phyloP scores from a whole-genome alignment of 2,113 vertebrate genomes.

The Anhinga rufa region DNA sequence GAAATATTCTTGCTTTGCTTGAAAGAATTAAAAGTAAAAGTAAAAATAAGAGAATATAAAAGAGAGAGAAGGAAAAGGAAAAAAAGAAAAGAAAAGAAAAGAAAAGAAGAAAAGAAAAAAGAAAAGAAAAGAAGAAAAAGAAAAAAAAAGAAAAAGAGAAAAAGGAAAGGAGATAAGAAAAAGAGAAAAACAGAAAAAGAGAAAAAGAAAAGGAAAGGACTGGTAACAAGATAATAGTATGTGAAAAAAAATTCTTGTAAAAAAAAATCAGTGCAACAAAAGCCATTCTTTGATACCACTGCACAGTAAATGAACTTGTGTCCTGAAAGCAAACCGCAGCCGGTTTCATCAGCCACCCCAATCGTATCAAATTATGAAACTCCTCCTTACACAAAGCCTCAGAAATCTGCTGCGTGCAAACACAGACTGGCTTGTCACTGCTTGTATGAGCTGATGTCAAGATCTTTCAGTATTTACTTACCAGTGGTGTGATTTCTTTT shows the following conservation, averaged over 20 bases:
- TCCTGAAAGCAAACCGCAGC: constrained; percentile 47
- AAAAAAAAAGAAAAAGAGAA: constrained; percentile 58
- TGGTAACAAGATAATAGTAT: constrained; percentile 70
- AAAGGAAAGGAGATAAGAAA: constrained; percentile 59
- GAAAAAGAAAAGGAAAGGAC: constrained; percentile 65
- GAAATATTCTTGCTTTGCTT: constrained; percentile 92
- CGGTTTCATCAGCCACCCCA: constrained; percentile 50
- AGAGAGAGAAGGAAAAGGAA: constrained; percentile 52
- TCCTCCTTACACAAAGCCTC: constrained; percentile 61
- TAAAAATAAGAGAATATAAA: constrained; percentile 73
- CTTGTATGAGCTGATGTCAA: constrained; percentile 66
- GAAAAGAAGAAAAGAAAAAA: constrained; percentile 39
- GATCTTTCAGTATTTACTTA: constrained; percentile 68
- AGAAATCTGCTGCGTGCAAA: constrained; percentile 58
- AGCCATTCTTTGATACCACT: constrained; percentile 98
- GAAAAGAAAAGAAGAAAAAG: background rate
- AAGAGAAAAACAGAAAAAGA: background rate
- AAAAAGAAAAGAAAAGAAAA: constrained; percentile 7
- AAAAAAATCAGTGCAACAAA: constrained; percentile 82
- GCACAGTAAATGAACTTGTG: constrained; percentile 79
- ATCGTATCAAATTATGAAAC: constrained; percentile 52
- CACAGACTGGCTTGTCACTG: constrained; percentile 52
- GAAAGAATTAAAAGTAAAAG: constrained; percentile 74
- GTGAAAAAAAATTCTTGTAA: constrained; percentile 67
- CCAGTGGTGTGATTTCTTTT: constrained; percentile 45